These are phyloP conservation scores for Ecliptopera silaceata DNA, from an alignment of 2,888 invertebrate species.

Conservation along the genomic window DNA sequence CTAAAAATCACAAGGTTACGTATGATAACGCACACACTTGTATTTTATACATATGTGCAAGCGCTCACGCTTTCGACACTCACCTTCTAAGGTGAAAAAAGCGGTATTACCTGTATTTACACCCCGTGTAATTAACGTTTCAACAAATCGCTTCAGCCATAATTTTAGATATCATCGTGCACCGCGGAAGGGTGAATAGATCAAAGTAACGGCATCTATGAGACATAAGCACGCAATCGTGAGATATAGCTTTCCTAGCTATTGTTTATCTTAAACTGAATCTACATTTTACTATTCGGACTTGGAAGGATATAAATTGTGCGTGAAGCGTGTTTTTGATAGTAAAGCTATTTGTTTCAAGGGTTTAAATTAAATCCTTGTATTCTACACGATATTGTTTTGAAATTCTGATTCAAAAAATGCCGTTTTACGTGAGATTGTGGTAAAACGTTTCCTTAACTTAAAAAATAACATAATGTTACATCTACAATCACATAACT, in stretches of 20 bases:
- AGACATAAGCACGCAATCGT: constrained; percentile 51
- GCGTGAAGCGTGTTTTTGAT: constrained; percentile 1
- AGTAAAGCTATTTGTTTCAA: not conserved
- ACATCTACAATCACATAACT: too few species aligned
- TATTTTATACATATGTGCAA: not conserved
- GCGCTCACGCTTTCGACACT: constrained; percentile 14
- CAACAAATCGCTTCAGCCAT: constrained; percentile 70
- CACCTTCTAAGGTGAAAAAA: constrained; percentile 52
- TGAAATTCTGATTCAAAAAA: too few species aligned
- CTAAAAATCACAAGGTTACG: not conserved
- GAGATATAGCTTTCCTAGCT: constrained; percentile 42
- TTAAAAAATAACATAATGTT: too few species aligned
- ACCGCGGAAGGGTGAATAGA: constrained; percentile 45
- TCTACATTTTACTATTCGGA: constrained; percentile 25
- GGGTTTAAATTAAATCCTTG: too few species aligned
- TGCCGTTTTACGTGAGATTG: too few species aligned
- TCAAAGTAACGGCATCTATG: constrained; percentile 52
- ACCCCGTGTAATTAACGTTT: constrained; percentile 70
- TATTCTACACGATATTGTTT: too few species aligned
- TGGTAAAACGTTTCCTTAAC: too few species aligned
- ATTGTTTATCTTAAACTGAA: constrained; percentile 37
- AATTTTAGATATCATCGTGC: constrained; percentile 58
- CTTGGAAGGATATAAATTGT: constrained; percentile 12
- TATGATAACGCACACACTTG: not conserved
- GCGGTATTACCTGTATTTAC: constrained; percentile 66